These are phyloP conservation scores for Eulemur mongoz DNA, from an alignment of 2,797 vertebrate genomes.

Conservation along the genomic window DNA sequence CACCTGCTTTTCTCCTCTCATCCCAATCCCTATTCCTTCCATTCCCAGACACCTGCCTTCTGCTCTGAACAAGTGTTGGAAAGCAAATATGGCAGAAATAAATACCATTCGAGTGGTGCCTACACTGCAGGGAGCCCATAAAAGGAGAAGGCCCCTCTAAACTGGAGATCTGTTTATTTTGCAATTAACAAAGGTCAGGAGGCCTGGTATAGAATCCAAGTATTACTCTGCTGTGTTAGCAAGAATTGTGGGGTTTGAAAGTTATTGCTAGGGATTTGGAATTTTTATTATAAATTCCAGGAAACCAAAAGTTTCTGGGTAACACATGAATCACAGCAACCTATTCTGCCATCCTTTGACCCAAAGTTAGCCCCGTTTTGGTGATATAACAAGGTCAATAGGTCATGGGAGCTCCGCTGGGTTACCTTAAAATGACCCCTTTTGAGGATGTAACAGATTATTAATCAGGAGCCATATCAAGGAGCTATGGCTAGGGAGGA, in stretches of 20 bases:
- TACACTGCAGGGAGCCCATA: constrained; percentile 76
- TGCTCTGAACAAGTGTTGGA: constrained; percentile 71
- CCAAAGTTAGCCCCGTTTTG: constrained; percentile 70
- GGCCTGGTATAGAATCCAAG: constrained; percentile 66
- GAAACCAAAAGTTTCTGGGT: constrained; percentile 70
- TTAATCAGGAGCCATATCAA: constrained; percentile 80
- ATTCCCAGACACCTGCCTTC: constrained; percentile 67
- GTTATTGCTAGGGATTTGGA: constrained; percentile 69
- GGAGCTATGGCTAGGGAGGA: constrained; percentile 73
- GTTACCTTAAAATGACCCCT: constrained; percentile 78
- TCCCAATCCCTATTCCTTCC: constrained; percentile 19
- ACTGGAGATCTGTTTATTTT: constrained; percentile 80
- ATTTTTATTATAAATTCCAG: constrained; percentile 77
- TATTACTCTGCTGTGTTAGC: constrained; percentile 71
- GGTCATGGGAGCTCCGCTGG: constrained; percentile 73
- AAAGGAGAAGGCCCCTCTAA: constrained; percentile 76
- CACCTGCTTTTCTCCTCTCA: constrained; percentile 56
- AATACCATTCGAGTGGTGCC: constrained; percentile 72
- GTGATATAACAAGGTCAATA: constrained; percentile 78
- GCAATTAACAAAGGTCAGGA: constrained; percentile 79
- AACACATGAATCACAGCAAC: constrained; percentile 59
- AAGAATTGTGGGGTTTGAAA: constrained; percentile 71
- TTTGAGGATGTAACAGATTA: constrained; percentile 81
- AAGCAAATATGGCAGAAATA: constrained; percentile 78
- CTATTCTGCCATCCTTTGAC: constrained; percentile 69